Evolutionary conservation across 2,113 vertebrate species (phyloP), one percentile per base, ranked within the genome.

Genomic region (Phrynosoma platyrhinos): DNA sequence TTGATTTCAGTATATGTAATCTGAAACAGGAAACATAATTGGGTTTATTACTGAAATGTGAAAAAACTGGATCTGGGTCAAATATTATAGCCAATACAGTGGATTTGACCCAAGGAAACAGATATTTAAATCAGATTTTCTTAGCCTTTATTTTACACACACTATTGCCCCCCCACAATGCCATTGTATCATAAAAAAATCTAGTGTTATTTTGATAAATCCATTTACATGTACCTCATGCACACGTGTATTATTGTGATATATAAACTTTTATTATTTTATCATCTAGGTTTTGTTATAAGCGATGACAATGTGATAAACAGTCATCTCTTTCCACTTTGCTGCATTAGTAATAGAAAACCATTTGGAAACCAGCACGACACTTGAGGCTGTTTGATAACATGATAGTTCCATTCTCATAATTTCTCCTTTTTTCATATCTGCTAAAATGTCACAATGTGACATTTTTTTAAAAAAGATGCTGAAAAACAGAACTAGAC

Each of bases 351-450:
- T 53, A 83, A 71, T 71, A n/a, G 40, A 25, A 27, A 83, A 83
- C 36, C 27, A 52, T 83, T 83, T 83, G 27, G 27, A 83, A 47
- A 27, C 30, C 42, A 32, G 66, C 47, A 83, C n/a, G 68, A 18
- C 14, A 83, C 82, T 71, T 52, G 40, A 83, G 66, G 66, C 82
- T 83, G 30, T 47, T 71, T 83, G 82, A 71, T 52, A 83, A 53
- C 42, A 71, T 83, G 82, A 69, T 52, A 27, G 47, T 18, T 83
- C 42, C 42, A 83, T 71, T 52, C 40, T 71, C 18, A n/a, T 52
- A 52, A 83, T 83, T 83, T 42, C 27, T 69, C 42, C 82, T n/a
- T 3, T 83, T 83, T 83, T 66, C 82, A 53, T 83, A 52, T 83
- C 30, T 83, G 52, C 20, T 83, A 52, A 83, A 83, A 18, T 52